These are phyloP conservation scores for Gymnoscopelus braueri DNA, from an alignment of 2,797 vertebrate genomes.

Conservation along the genomic window DNA sequence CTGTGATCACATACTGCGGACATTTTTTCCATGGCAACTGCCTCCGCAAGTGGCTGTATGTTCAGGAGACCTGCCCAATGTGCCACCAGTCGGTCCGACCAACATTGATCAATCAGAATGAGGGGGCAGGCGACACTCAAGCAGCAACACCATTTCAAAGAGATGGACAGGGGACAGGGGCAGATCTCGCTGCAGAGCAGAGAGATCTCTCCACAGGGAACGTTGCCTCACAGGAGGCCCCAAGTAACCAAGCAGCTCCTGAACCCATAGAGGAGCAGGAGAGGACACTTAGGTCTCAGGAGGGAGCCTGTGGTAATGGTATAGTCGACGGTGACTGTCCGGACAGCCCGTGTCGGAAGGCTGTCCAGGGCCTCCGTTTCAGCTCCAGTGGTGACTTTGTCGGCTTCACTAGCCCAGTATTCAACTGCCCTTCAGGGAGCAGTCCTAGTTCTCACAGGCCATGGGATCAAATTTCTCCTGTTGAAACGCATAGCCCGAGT, in stretches of 20 bases:
- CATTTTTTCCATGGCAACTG: slow-evolving; percentile 88
- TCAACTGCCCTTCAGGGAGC: slow-evolving; percentile 31
- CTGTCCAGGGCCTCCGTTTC: slow-evolving; percentile 50
- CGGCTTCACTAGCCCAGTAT: slow-evolving; percentile 50
- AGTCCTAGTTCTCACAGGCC: slow-evolving; percentile 7
- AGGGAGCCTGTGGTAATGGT: not conserved
- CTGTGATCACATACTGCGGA: slow-evolving; percentile 84
- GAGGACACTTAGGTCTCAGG: slow-evolving; percentile 6
- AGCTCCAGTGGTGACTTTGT: slow-evolving; percentile 69
- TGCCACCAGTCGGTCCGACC: slow-evolving; percentile 83
- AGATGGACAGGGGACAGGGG: not conserved
- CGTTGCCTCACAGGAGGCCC: slow-evolving; percentile 18
- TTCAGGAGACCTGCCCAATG: slow-evolving; percentile 90
- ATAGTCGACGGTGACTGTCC: slow-evolving; percentile 20
- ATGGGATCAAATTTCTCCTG: slow-evolving; percentile 16
- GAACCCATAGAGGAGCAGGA: slow-evolving; percentile 2
- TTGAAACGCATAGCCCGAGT: not conserved
- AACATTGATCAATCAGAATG: not conserved
- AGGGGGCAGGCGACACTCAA: slow-evolving; percentile 31
- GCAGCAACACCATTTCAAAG: slow-evolving; percentile 26
- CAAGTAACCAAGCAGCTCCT: slow-evolving; percentile 4
- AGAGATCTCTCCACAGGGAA: slow-evolving; percentile 16
- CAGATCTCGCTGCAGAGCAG: slow-evolving; percentile 27
- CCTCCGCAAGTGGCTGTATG: slow-evolving; percentile 88
- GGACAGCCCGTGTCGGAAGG: slow-evolving; percentile 1